Evolutionary conservation across 2,797 vertebrate species (phyloP), one percentile per base, ranked within the genome.

Genomic region (Muscicapa striata): DNA sequence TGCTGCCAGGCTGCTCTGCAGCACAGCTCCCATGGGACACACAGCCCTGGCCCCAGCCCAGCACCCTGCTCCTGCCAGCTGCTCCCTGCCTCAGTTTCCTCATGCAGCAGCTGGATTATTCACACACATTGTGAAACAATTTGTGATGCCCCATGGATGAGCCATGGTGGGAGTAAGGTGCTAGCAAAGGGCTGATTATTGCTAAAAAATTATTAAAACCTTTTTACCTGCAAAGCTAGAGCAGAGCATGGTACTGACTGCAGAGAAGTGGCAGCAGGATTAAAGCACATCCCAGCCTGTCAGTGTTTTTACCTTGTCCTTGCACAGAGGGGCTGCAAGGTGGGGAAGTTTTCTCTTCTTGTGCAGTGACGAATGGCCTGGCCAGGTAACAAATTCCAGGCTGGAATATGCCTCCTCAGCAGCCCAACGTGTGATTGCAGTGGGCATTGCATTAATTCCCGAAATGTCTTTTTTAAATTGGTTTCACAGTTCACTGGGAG

Each of bases 401-500:
- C 84, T 86, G 84, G 94, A 96, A 97, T 93, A 52, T 93, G 95
- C 91, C 94, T 97, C 69, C 91, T 97, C 96, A 95, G 96, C 96
- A 96, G 76, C 92, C 92, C 93, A 55, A 62, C 0, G 13, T 84
- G 83, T 38, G 90, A 84, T 90, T 94, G 93, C 89, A 96, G 89
- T 82, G 93, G 83, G 77, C 89, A 94, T 91, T 72, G 88, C 85
- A 93, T 95, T 96, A 97, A 96, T 97, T 97, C 20, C 41, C 70
- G 94, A 94, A 95, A 97, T 77, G 95, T 96, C 80, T 14, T 79
- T 91, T 93, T 93, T 5, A 96, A 96, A 96, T 97, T 94, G 93
- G 95, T 95, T 97, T 96, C 70, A 96, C 94, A 96, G 94, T 95
- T 97, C 95, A 90, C 74, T 94, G 94, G 86, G 87, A 96, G 83